Base-by-base conservation (phyloP, 2,888 invertebrate genomes). In the Aquatica leii region DNA sequence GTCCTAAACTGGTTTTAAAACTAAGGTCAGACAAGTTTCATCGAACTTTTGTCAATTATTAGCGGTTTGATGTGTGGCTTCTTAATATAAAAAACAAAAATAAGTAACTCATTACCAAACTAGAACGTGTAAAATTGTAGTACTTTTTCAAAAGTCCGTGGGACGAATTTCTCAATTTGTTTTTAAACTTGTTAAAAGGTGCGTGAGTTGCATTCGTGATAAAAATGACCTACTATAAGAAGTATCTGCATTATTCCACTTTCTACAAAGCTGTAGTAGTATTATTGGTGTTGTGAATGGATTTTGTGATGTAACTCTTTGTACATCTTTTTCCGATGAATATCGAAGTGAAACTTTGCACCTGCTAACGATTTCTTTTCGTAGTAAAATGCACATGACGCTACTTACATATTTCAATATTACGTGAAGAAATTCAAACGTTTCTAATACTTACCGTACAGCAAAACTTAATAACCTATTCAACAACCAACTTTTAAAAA, bases 221-320 rank as follows among this genome's bases (percentile, higher is more conserved):
- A 72, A 72, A 72, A 71, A 70, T 71, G 72, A 72, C 72, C 72
- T 71, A 72, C 70, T 69, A 71, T 72, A 66, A 24, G 17, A 46
- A 46, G 68, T 70, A 71, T 67, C 66, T 69, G 69, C 64, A 65
- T 66, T 66, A 67, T 66, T 69, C 71, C 70, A 68, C 71, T 72
- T 69, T 67, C 64, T 60, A 60, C 60, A 67, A 60, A 57, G 54
- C 54, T 59, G 67, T 68, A 66, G 59, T 61, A 68, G 65, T 63
- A 65, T 67, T 71, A 66, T 69, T 65, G 66, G 64, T 24, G 24
- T 71, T 67, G 71, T 71, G 71, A 71, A 69, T 69, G 69, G 68
- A 66, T 67, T 61, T 40, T 60, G 40, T 67, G 65, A 69, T 68
- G 68, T 68, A 71, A 69, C 67, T 61, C 60, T 49, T 58, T 35